Base-by-base conservation (phyloP, 2,888 invertebrate species). In the Spisula subtruncata region DNA sequence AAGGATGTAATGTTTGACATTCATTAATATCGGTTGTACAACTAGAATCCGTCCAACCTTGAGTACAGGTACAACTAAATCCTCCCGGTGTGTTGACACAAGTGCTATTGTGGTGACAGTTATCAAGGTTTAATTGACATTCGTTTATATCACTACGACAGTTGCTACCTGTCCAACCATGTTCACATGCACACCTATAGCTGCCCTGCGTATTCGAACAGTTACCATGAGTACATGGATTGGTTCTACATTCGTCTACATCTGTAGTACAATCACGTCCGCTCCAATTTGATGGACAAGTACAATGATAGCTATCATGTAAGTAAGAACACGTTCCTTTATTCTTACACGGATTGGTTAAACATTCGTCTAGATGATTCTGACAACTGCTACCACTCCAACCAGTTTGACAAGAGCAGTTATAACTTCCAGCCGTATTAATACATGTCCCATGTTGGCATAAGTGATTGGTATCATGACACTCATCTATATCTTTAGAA, bases 311-410 rank as follows among this genome's bases (percentile, higher is more conserved):
- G 16, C 56, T 79, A 8, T 82, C 83, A 8, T 35, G 51, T 25
- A 35, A 20, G n/a, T 87, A 83, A 20, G 51, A 12, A 66, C 87
- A 87, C 12, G 29, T 71, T 14, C 87, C 87, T 14, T 75, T n/a
- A 35, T 83, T 29, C 18, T 83, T n/a, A 79, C 87, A 87, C 10
- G 82, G 83, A 8, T 35, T 18, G 1, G 12, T 12, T 0, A 0
- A 8, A 56, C 87, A 87, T 83, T 87, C 87, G 56, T 87, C 25
- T 16, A 87, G 12, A 54, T 87, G 82, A 18, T 12, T 18, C 32
- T 71, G 12, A 87, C 87, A 87, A 12, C 54, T n/a, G n/a, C n/a
- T 16, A 0, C 87, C 87, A 18, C 18, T 32, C 87, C 87, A 87
- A 29, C 54, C n/a, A 25, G 18, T 32, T 35, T 29, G 41, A 71